Evolutionary conservation across 2,888 invertebrate genomes (phyloP), one percentile per base, ranked within the genome.

Genomic region (Dasypolia templi): DNA sequence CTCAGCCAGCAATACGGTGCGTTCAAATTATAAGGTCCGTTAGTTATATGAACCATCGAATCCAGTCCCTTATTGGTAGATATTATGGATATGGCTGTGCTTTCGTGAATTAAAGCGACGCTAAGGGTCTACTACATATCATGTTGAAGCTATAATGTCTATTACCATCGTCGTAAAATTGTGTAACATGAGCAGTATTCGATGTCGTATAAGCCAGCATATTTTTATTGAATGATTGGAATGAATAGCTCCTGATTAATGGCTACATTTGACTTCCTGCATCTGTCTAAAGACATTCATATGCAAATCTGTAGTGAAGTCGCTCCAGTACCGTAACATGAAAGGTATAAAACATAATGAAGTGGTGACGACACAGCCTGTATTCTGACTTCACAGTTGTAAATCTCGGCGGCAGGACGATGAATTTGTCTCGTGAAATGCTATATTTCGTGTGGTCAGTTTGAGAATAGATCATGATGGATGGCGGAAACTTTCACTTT

Each of bases 271-370:
- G 72, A 71, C 84, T 87, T 88, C 88, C 86, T 89, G 83, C 74
- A 82, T 82, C 78, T 84, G 79, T 82, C 82, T 71, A 75, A 66
- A 74, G 59, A 83, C 82, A 89, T 91, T 89, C 87, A 88, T 86
- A 91, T 90, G 89, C 85, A 89, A 90, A 92, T 91, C 77, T 87
- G 72, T 82, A 84, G 87, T 87, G 85, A 88, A 88, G 86, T 87
- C 85, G 87, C 81, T 85, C 79, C 76, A 85, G 84, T 88, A 85
- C 84, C 73, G 84, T 86, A 87, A 83, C 83, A 85, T 86, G 84
- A 79, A 85, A 81, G 88, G 84, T 86, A 87, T 91, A 88, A 89
- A 89, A 86, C 85, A 87, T 86, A 89, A 89, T 89, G 89, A 87
- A 88, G 85, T 85, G 86, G 88, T 86, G 88, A 86, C 86, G 83